These are phyloP conservation scores for Manis pentadactyla DNA, from an alignment of 2,797 vertebrate genomes.

Conservation along the genomic window DNA sequence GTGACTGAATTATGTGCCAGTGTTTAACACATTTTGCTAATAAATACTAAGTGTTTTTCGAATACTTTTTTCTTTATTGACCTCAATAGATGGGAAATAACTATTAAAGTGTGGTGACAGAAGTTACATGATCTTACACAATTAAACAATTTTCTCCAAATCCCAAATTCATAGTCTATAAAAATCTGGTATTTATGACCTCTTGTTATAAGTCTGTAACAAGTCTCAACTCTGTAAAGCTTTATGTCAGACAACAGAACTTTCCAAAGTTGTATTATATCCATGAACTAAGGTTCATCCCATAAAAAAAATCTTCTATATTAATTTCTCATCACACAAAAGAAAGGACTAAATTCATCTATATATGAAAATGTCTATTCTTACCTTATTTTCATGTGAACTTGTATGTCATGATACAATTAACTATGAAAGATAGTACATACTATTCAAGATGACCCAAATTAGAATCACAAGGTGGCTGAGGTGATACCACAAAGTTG, in stretches of 20 bases:
- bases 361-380: background rate
- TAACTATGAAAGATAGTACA: background rate
- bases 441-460: background rate
- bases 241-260: background rate
- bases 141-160: background rate
- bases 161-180: background rate
- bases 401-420: background rate
- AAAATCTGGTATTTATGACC: background rate
- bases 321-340: background rate
- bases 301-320: background rate
- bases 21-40: background rate
- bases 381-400: background rate
- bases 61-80: background rate
- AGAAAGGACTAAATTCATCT: background rate
- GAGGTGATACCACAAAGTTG: background rate
- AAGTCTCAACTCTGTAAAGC: background rate
- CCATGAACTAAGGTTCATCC: background rate
- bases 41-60: background rate
- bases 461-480: background rate
- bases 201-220: background rate
- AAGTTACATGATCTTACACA: background rate
- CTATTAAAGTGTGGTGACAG: background rate
- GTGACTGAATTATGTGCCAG: background rate
- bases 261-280: background rate
- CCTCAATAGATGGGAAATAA: background rate